Conservation (phyloP, 2,888 invertebrate species). For the Ormyrus pomaceus region DNA sequence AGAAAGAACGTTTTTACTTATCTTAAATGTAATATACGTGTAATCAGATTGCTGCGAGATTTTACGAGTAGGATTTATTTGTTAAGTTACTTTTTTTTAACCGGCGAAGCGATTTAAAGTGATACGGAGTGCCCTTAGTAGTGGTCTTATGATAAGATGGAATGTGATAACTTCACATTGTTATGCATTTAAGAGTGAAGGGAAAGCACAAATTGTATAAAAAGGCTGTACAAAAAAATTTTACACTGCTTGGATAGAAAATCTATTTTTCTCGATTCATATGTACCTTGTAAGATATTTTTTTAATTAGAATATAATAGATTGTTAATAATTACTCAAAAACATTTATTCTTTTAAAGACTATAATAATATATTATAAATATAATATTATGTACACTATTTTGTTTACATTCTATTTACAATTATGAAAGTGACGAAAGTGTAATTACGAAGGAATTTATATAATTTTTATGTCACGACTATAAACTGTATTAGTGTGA, state of each 20-base stretch:
- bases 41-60: slow-evolving; percentile 16
- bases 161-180: slow-evolving; percentile 46
- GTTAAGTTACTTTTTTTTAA: slow-evolving; percentile 27
- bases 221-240: neutral
- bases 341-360: slow-evolving; percentile 52
- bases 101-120: slow-evolving; percentile 31
- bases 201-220: neutral
- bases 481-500: slow-evolving; percentile 9
- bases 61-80: slow-evolving; percentile 32
- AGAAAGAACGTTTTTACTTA: slow-evolving; percentile 18
- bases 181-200: slow-evolving; percentile 52
- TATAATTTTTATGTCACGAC: slow-evolving; percentile 51
- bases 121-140: slow-evolving; percentile 32
- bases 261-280: slow-evolving; percentile 36
- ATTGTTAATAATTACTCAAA: slow-evolving; percentile 37
- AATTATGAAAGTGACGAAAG: slow-evolving; percentile 41
- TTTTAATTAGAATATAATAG: slow-evolving; percentile 39
- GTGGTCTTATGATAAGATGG: neutral
- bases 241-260: slow-evolving; percentile 6
- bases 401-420: slow-evolving; percentile 54
- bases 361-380: slow-evolving; percentile 52
- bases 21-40: slow-evolving; percentile 44
- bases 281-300: slow-evolving; percentile 45
- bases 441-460: slow-evolving; percentile 41
- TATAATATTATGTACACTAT: slow-evolving; percentile 47